These are phyloP conservation scores for Anthonomus grandis DNA, from an alignment of 1,140 invertebrate species.

Conservation along the genomic window DNA sequence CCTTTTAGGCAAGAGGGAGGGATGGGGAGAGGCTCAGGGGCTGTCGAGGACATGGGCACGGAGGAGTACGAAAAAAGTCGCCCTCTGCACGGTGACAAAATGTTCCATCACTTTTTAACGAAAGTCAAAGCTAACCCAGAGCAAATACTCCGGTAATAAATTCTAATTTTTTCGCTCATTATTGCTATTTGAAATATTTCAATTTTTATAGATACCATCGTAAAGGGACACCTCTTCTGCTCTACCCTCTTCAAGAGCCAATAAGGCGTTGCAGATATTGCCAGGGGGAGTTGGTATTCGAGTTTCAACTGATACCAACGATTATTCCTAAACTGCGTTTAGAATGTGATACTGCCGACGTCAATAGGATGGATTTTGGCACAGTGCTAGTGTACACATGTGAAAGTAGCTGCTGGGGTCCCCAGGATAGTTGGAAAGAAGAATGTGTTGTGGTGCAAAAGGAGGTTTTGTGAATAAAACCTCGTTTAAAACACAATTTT, in stretches of 20 bases:
- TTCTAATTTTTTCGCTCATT: background rate
- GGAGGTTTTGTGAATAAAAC: too few relatives aligned
- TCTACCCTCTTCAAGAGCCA: constrained; percentile 58
- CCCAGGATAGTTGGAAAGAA: constrained; percentile 61
- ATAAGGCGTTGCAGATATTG: constrained; percentile 66
- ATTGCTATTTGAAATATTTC: background rate
- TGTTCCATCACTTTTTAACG: constrained; percentile 75
- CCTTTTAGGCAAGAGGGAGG: too few relatives aligned
- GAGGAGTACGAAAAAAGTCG: constrained; percentile 76
- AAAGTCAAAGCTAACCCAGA: constrained; percentile 72
- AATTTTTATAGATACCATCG: constrained; percentile 60
- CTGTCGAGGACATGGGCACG: constrained; percentile 9
- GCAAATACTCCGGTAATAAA: constrained; percentile 68
- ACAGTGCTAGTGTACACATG: constrained; percentile 80
- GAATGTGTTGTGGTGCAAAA: constrained; percentile 75
- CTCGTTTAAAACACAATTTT: too few relatives aligned
- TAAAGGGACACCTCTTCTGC: constrained; percentile 60
- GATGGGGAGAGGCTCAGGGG: background rate
- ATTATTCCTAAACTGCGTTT: constrained; percentile 68
- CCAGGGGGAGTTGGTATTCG: constrained; percentile 67
- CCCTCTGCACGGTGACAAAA: constrained; percentile 74
- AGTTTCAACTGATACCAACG: constrained; percentile 77
- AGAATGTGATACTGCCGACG: constrained; percentile 48
- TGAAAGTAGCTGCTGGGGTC: constrained; percentile 76
- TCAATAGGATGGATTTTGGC: constrained; percentile 69